Evolutionary conservation across 2,888 invertebrate genomes (phyloP), one percentile per base, ranked within the genome.

Genomic region (Drosophila acutilabella): DNA sequence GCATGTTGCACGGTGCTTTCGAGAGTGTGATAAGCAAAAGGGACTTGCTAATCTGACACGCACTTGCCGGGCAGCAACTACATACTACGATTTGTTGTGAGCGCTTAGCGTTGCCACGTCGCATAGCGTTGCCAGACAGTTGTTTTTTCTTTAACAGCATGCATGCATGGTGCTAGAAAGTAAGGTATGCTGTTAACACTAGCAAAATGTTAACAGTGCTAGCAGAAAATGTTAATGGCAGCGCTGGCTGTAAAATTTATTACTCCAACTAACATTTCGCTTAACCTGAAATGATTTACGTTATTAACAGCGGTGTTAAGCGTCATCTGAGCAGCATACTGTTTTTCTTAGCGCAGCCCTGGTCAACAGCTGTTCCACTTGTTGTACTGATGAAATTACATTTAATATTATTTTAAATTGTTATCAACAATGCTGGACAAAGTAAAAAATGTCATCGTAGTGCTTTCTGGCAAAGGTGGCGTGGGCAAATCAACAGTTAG

Each of bases 381-480:
- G 71, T 59, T 48, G 56, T 51, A 16, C 51, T 61, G 50, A 13
- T 48, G 42, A 59, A 59, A 44, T 64, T 41, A 26, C 14, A 14
- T 4, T 30, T 0, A 16, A n/a, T 14, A 33, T 14, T 71, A 8
- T 45, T 44, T 57, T 45, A 13, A 38, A 54, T 44, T 16, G 8
- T 23, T n/a, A 23, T 40, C 45, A 36, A 69, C 14, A 52, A 96
- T 97, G 96, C 93, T 97, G 81, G 95, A 96, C 56, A 94, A 94
- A 73, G 96, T 97, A 6, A 97, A 97, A 92, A 96, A 97, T 91
- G 94, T 97, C 44, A 95, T 99, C 87, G 93, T 99, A 80, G 95
- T 99, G n/a, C 93, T 99, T 54, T 99, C 99, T 1, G 99, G 99
- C 1, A 99, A 99, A 94, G 99, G 99, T 23, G 99, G 99, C 42